These are phyloP conservation scores for Harpegnathos saltator DNA, from an alignment of 1,140 invertebrate species.

Conservation along the genomic window DNA sequence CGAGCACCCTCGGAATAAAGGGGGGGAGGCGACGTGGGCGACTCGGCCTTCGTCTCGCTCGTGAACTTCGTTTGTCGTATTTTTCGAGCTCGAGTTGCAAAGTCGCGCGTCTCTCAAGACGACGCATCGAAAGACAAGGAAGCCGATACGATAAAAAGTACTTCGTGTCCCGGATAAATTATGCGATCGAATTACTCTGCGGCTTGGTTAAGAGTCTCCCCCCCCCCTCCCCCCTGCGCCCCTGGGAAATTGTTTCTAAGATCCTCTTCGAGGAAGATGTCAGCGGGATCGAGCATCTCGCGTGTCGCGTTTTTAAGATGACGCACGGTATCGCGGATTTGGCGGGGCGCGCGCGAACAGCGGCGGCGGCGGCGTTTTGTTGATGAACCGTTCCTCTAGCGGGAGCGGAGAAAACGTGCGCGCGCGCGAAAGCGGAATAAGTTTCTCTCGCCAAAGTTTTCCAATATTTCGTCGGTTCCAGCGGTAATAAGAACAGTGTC, in stretches of 20 bases:
- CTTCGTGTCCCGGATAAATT: neutral
- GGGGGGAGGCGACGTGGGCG: too few species aligned
- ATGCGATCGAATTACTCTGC: too few species aligned
- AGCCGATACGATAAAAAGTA: neutral
- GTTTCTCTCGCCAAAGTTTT: slow-evolving; percentile 58
- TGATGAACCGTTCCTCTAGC: slow-evolving; percentile 44
- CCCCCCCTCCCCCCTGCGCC: neutral
- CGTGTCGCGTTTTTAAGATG: neutral
- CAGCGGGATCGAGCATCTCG: neutral
- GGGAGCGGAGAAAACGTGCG: slow-evolving; percentile 10
- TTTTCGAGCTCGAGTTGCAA: neutral
- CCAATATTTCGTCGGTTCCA: slow-evolving; percentile 60
- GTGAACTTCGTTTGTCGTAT: neutral
- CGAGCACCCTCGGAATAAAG: neutral
- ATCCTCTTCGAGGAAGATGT: neutral
- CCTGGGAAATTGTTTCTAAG: neutral
- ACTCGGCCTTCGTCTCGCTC: neutral
- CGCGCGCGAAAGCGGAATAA: slow-evolving; percentile 3
- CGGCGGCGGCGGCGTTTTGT: neutral
- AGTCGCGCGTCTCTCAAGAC: neutral
- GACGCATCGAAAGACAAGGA: neutral
- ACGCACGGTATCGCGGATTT: slow-evolving; percentile 32
- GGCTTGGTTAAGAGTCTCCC: too few species aligned
- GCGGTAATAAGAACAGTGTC: slow-evolving; percentile 56
- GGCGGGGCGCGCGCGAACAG: too few species aligned